Evolutionary conservation across 2,888 invertebrate genomes (phyloP).

Genomic region (Griposia aprilina): DNA sequence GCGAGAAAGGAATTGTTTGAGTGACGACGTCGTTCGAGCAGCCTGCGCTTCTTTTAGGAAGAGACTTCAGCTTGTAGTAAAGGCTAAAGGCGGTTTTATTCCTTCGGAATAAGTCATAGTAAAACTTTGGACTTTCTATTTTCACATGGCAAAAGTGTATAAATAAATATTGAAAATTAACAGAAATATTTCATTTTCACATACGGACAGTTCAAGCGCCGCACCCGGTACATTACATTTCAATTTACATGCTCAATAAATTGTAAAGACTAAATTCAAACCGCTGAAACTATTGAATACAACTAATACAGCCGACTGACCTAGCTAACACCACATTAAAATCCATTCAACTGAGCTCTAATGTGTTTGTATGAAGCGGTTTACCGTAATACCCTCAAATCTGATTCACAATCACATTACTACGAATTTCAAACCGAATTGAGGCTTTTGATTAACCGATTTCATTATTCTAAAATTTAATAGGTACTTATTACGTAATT

Average conservation of each 20-base stretch:
- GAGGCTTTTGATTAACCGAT: slow-evolving; percentile 1
- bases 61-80: no score
- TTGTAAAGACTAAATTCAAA: neutral
- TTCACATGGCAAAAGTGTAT: no score
- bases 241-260: neutral
- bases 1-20: no score
- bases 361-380: slow-evolving; percentile 35
- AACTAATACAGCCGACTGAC: neutral
- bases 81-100: no score
- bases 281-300: neutral
- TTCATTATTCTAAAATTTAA: slow-evolving; percentile 19
- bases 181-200: no score
- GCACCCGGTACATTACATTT: neutral
- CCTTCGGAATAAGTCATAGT: no score
- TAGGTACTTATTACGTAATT: neutral
- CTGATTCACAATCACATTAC: slow-evolving; percentile 22
- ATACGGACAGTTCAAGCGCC: no score
- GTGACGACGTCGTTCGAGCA: no score
- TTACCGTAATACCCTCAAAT: slow-evolving; percentile 40
- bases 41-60: no score
- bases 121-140: no score
- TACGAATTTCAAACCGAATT: slow-evolving; percentile 13
- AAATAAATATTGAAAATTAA: no score
- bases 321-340: slow-evolving; percentile 24
- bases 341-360: slow-evolving; percentile 33